A percentile compares a stretch with the other conserved stretches of the same genome.
Evolutionary conservation across 2,888 invertebrate species (phyloP).

Genomic region (Philereme transversata): DNA sequence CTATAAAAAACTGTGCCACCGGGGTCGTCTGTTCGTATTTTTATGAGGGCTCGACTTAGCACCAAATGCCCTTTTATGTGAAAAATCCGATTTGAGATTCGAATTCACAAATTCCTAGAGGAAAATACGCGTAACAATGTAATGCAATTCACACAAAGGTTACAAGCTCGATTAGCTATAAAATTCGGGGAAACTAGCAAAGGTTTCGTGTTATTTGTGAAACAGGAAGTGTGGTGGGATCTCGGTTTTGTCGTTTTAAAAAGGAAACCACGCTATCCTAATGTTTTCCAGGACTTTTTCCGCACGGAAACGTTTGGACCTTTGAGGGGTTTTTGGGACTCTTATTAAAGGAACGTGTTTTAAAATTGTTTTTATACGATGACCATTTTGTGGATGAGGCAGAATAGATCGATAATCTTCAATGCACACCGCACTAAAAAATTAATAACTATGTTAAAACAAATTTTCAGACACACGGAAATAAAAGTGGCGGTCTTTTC

Average conservation of each 20-base stretch:
- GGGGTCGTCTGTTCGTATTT: slow-evolving; percentile 31
- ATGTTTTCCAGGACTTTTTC: neutral
- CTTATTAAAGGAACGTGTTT: neutral
- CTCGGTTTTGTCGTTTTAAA: slow-evolving; percentile 8
- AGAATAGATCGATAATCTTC: too few relatives aligned
- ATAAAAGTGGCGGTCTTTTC: too few relatives aligned
- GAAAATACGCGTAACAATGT: slow-evolving; percentile 31
- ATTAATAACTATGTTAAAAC: too few relatives aligned
- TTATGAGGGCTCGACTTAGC: slow-evolving; percentile 38
- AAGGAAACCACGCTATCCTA: neutral
- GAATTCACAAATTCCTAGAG: slow-evolving; percentile 29
- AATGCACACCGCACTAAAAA: too few relatives aligned
- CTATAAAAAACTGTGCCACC: slow-evolving; percentile 5
- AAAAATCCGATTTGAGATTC: slow-evolving; percentile 37
- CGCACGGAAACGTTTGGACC: slow-evolving; percentile 1
- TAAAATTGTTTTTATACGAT: neutral
- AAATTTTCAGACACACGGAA: too few relatives aligned
- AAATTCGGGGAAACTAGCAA: slow-evolving; percentile 16
- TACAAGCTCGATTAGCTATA: slow-evolving; percentile 18
- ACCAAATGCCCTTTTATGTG: slow-evolving; percentile 34
- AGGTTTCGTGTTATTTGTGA: slow-evolving; percentile 7
- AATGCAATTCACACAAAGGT: slow-evolving; percentile 20
- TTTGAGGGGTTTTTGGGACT: neutral
- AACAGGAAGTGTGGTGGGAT: neutral
- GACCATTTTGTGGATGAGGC: too few relatives aligned